Conservation (phyloP, 1,140 invertebrate genomes). For the Sipha flava region DNA sequence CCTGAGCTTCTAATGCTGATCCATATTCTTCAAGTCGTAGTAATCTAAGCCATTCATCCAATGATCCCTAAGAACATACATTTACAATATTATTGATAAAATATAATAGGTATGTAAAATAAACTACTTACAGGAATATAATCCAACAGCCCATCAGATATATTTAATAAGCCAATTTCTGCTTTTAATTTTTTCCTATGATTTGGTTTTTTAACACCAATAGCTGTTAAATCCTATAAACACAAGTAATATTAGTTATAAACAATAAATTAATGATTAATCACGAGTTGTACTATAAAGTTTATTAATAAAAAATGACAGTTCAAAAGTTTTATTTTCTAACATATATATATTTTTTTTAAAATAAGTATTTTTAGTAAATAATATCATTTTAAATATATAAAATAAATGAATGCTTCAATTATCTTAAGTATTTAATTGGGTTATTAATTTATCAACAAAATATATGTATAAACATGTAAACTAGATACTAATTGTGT, state of each 20-base stretch:
- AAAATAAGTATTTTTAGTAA: too few relatives aligned
- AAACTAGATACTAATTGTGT: too few relatives aligned
- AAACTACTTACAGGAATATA: constrained; percentile 71
- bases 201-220: constrained; percentile 92
- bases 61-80: constrained; percentile 56
- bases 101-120: background rate
- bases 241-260: background rate
- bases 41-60: constrained; percentile 88
- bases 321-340: too few relatives aligned
- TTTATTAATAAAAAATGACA: too few relatives aligned
- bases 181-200: constrained; percentile 92
- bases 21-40: constrained; percentile 87
- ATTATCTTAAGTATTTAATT: too few relatives aligned
- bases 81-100: background rate
- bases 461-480: too few relatives aligned
- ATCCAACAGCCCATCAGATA: constrained; percentile 85
- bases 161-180: constrained; percentile 89
- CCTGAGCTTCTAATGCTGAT: constrained; percentile 77
- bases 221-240: constrained; percentile 57
- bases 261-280: too few relatives aligned
- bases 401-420: too few relatives aligned
- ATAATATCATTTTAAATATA: too few relatives aligned
- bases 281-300: too few relatives aligned
- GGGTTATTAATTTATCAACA: too few relatives aligned
- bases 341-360: background rate